These are phyloP conservation scores for Drosophila pseudotalamancana DNA, from an alignment of 2,888 invertebrate species.

Conservation along the genomic window DNA sequence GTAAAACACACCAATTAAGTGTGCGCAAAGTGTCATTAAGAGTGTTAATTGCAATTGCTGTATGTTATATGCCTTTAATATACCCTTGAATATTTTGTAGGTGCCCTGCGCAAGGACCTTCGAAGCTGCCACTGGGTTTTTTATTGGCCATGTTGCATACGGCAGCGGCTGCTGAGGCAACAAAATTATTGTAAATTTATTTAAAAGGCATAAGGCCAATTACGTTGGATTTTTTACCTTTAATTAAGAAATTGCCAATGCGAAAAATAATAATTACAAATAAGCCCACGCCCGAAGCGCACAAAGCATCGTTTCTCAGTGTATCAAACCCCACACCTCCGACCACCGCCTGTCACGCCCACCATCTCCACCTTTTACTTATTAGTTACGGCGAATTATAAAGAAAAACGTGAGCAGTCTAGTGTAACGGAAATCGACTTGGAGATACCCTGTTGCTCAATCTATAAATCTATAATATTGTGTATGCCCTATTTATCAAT, in stretches of 20 bases:
- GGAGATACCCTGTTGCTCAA: background rate
- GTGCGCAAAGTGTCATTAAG: too few relatives aligned
- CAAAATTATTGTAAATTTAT: slow-evolving; percentile 69
- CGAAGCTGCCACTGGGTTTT: slow-evolving; percentile 16
- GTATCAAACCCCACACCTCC: background rate
- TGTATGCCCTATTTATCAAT: too few relatives aligned
- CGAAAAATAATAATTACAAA: slow-evolving; percentile 76
- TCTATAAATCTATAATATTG: too few relatives aligned
- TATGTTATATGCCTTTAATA: background rate
- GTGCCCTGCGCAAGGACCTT: background rate
- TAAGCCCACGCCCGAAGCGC: slow-evolving; percentile 51
- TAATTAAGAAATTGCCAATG: slow-evolving; percentile 76
- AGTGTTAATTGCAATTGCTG: background rate
- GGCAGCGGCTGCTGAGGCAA: slow-evolving; percentile 21
- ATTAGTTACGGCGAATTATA: slow-evolving; percentile 20
- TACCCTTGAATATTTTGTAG: background rate
- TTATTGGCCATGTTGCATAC: slow-evolving; percentile 6
- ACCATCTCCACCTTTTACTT: background rate
- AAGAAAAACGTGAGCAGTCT: slow-evolving; percentile 5
- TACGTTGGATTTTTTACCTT: slow-evolving; percentile 53
- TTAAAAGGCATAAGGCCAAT: slow-evolving; percentile 69
- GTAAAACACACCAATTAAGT: too few relatives aligned
- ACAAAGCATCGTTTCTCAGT: slow-evolving; percentile 48
- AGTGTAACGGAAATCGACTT: background rate
- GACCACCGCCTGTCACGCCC: background rate